Evolutionary conservation across 2,797 vertebrate species (phyloP), one percentile per base, ranked within the genome.

Genomic region (Eulemur albifrons): DNA sequence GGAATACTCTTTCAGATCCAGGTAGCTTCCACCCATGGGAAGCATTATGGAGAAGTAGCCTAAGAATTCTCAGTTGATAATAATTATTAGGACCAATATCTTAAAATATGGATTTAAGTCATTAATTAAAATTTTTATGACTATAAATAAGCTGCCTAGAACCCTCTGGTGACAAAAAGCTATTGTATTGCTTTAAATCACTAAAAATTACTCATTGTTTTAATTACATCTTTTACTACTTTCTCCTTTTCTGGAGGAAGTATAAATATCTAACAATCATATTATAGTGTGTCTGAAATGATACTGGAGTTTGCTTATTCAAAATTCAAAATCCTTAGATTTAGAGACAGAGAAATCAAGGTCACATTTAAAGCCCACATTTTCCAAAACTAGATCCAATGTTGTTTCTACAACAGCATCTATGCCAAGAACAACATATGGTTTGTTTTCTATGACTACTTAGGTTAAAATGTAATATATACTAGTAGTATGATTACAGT

Each of bases 71-170:
- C 32, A 93, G 35, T 43, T 80, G 67, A 89, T 86, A 61, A 38
- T 40, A 91, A 35, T 57, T 54, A 94, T 82, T 82, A 93, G 61
- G 61, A 69, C 25, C 5, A 79, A 69, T 12, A 82, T 79, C 54
- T 87, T 85, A 88, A 86, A 61, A 45, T 43, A 73, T 93, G 82
- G 50, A 69, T 87, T 63, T 92, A 75, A 87, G 67, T 82, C 40
- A 14, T 83, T 93, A 69, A 83, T 88, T 67, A 94, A 95, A 54
- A 82, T 35, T 82, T 83, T 83, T 75, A 79, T 85, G 45, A 72
- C 27, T 77, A 84, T 57, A 82, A 79, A 69, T 45, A 86, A 76
- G 6, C 35, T 70, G 23, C 43, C 40, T 40, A 88, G 35, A 81
- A 69, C 43, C 48, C 48, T 61, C 25, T 14, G 48, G 27, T 79